A percentile compares a stretch with the other conserved stretches of the same genome.
Evolutionary conservation across 2,888 invertebrate genomes (phyloP).

Genomic region (Tenthredo livida): DNA sequence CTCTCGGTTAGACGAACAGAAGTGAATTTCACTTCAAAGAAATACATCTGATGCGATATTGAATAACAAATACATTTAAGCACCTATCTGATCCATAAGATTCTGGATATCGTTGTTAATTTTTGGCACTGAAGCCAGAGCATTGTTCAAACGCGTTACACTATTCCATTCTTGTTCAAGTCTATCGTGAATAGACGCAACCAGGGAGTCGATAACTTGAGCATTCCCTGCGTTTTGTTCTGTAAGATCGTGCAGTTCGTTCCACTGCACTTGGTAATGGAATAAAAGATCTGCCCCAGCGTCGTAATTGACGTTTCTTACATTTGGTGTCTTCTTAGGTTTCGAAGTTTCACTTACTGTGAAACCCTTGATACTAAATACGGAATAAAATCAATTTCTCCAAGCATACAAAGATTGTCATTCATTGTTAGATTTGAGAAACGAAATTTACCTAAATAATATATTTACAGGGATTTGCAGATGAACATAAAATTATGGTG

Average conservation of each 20-base stretch:
- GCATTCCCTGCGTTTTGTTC: conserved; percentile 84
- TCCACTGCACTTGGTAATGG: conserved; percentile 87
- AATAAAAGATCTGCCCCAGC: conserved; percentile 86
- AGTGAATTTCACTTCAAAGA: neutral
- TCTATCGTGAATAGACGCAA: conserved; percentile 73
- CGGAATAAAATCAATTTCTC: neutral
- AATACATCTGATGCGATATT: neutral
- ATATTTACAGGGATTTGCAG: too few species aligned
- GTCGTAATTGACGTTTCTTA: conserved; percentile 79
- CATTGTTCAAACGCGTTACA: conserved; percentile 75
- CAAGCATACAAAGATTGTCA: too few species aligned
- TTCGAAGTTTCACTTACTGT: conserved; percentile 68
- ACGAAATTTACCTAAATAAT: neutral
- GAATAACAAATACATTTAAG: conserved; percentile 44
- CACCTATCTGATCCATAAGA: conserved; percentile 79
- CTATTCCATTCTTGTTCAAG: conserved; percentile 77
- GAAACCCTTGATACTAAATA: conserved; percentile 73
- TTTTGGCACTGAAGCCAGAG: conserved; percentile 78
- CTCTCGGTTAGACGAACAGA: neutral
- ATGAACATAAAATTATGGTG: neutral
- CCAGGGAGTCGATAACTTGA: conserved; percentile 79
- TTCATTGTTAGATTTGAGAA: neutral
- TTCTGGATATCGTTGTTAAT: conserved; percentile 77
- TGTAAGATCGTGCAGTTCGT: conserved; percentile 84
- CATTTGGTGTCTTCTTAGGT: conserved; percentile 60